Conservation (phyloP, 2,113 vertebrate species). For the Platichthys stellatus region DNA sequence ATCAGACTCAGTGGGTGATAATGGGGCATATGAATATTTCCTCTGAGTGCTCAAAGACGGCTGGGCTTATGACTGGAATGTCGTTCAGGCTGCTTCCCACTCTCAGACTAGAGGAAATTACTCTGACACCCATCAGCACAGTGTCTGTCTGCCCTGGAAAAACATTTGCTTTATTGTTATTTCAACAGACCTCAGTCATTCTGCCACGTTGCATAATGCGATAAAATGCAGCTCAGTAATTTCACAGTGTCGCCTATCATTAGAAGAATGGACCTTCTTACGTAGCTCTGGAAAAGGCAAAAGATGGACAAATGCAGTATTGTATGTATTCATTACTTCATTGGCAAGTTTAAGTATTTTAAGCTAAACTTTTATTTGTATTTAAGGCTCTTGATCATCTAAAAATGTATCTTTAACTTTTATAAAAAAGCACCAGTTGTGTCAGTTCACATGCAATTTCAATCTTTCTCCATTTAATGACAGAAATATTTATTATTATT, state of each 20-base stretch:
- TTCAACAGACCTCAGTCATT: slow-evolving; percentile 68
- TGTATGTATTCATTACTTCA: slow-evolving; percentile 6
- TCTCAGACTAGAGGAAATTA: slow-evolving; percentile 74
- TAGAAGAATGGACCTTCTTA: slow-evolving; percentile 27
- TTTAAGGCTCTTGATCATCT: neutral
- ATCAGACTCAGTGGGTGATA: slow-evolving; percentile 57
- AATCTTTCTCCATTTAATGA: slow-evolving; percentile 19
- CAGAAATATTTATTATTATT: slow-evolving; percentile 13
- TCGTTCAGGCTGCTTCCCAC: slow-evolving; percentile 64
- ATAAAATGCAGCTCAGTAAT: slow-evolving; percentile 57
- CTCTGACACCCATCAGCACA: slow-evolving; percentile 67
- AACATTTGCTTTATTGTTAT: slow-evolving; percentile 70
- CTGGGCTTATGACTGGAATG: slow-evolving; percentile 66
- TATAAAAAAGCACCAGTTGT: neutral
- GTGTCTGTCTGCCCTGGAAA: slow-evolving; percentile 70
- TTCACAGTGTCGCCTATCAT: slow-evolving; percentile 37
- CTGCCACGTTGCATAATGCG: slow-evolving; percentile 58
- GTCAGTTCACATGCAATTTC: neutral
- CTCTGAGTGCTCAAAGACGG: slow-evolving; percentile 68
- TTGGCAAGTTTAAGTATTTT: neutral
- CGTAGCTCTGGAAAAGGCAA: slow-evolving; percentile 5
- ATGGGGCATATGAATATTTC: slow-evolving; percentile 63
- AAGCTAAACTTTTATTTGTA: neutral
- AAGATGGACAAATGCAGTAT: slow-evolving; percentile 10
- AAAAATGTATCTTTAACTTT: neutral